Percentiles rank a stretch among this genome's conserved stretches.
Evolutionary conservation across 2,888 invertebrate species (phyloP).

Genomic region (Tetanocera ferruginea): DNA sequence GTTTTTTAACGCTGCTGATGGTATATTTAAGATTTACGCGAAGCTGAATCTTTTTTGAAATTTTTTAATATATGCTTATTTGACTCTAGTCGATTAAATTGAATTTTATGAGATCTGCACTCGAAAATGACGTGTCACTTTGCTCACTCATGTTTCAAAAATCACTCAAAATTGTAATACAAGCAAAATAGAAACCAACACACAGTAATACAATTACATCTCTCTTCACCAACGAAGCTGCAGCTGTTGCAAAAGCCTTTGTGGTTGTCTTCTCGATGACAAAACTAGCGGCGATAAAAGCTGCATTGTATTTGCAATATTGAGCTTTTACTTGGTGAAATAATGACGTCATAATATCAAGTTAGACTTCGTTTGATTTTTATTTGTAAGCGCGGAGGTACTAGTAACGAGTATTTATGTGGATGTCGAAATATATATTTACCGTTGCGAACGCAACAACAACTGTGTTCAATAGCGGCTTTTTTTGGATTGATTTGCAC

Average conservation of each 20-base stretch:
- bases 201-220: too few relatives aligned
- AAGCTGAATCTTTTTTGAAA: conserved; percentile 23
- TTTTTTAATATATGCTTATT: not conserved
- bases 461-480: not conserved
- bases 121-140: not conserved
- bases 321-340: not conserved
- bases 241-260: not conserved
- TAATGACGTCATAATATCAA: not conserved
- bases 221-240: too few relatives aligned
- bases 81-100: not conserved
- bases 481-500: too few relatives aligned
- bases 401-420: not conserved
- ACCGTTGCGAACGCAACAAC: not conserved
- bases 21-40: conserved; percentile 21
- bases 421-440: not conserved
- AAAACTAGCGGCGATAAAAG: not conserved
- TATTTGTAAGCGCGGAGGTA: not conserved
- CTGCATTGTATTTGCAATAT: not conserved
- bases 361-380: not conserved
- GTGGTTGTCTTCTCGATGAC: not conserved
- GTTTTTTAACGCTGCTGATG: conserved; percentile 16
- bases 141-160: not conserved
- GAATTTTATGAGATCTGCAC: conserved; percentile 3
- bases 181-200: conserved; percentile 4
- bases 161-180: not conserved